Conservation (phyloP, 2,888 invertebrate species). For the Atethmia centrago region DNA sequence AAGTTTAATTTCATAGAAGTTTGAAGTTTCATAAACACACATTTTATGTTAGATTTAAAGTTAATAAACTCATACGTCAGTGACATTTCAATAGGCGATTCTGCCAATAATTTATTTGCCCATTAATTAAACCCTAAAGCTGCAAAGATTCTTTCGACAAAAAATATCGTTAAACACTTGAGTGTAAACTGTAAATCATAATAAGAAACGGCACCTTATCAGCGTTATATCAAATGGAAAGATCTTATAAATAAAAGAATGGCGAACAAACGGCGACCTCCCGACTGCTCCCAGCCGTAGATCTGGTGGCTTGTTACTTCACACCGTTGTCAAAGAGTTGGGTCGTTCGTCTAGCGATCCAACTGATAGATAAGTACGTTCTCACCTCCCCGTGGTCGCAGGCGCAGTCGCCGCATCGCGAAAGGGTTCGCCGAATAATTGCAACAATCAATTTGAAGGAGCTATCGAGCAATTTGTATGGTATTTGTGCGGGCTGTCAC, state of each 20-base stretch:
- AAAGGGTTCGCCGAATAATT: slow-evolving; percentile 90
- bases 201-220: slow-evolving; percentile 77
- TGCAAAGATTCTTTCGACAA: slow-evolving; percentile 65
- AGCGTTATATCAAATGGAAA: slow-evolving; percentile 75
- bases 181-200: slow-evolving; percentile 77
- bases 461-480: slow-evolving; percentile 90
- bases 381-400: slow-evolving; percentile 88
- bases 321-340: slow-evolving; percentile 88
- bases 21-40: background rate
- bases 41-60: background rate
- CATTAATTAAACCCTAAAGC: slow-evolving; percentile 66
- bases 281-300: slow-evolving; percentile 72
- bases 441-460: slow-evolving; percentile 90
- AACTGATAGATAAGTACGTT: slow-evolving; percentile 87
- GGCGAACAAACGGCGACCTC: slow-evolving; percentile 81
- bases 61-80: background rate
- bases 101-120: slow-evolving; percentile 30
- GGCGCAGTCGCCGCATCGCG: slow-evolving; percentile 71
- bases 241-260: slow-evolving; percentile 86
- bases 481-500: slow-evolving; percentile 90
- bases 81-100: slow-evolving; percentile 26
- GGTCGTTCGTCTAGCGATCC: slow-evolving; percentile 79
- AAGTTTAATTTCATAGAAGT: background rate
- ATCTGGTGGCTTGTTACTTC: slow-evolving; percentile 81
- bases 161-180: slow-evolving; percentile 77